Conservation (phyloP, 2,113 vertebrate genomes). For the Furnarius figulus region DNA sequence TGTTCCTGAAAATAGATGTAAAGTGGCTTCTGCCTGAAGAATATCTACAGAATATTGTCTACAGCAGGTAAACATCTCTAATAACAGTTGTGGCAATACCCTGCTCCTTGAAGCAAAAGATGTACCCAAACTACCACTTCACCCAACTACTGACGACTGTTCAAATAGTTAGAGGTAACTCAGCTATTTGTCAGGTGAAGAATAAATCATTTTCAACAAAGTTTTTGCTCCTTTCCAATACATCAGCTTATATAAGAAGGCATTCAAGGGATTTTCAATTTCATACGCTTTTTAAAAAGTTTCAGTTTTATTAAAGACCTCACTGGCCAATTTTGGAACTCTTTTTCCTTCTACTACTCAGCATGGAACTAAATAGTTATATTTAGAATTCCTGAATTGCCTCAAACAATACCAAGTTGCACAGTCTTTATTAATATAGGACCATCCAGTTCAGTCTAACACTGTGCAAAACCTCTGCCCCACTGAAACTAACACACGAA, state of each 20-base stretch:
- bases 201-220: neutral
- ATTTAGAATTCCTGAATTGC: neutral
- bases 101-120: neutral
- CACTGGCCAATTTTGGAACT: neutral
- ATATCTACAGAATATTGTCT: neutral
- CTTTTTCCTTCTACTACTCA: neutral
- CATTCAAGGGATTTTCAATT: neutral
- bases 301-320: neutral
- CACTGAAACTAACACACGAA: neutral
- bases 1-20: neutral
- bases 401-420: neutral
- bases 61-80: neutral
- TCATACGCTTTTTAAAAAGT: neutral
- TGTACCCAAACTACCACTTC: neutral
- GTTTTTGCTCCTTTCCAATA: neutral
- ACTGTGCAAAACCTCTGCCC: neutral
- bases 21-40: neutral
- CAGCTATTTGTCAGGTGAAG: neutral
- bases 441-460: neutral
- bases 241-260: neutral
- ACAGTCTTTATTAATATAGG: neutral
- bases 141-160: accelerated
- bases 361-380: neutral
- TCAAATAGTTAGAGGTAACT: neutral
- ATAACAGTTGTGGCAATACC: accelerated